phyloP scores from a whole-genome alignment of 2,797 vertebrate species.

The Mus minutoides region DNA sequence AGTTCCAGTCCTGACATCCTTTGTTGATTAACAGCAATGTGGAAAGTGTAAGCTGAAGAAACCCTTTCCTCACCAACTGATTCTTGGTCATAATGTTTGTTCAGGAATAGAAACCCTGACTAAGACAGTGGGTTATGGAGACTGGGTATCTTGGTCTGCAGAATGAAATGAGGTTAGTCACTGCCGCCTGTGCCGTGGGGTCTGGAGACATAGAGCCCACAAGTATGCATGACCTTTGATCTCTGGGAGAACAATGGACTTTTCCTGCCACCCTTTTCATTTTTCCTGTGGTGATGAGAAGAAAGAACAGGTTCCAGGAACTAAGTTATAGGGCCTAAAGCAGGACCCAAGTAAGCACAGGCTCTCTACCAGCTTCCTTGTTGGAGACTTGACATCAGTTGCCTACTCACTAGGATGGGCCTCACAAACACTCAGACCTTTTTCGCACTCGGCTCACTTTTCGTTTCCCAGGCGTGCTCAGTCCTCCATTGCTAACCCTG shows the following conservation, averaged over 20 bases:
- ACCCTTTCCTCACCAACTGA: no score
- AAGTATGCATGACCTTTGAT: conserved; percentile 18
- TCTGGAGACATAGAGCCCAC: conserved; percentile 28
- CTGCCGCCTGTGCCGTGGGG: background rate
- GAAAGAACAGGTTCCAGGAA: background rate
- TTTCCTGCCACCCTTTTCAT: conserved; percentile 29
- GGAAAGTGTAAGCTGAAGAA: no score
- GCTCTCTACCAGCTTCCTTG: background rate
- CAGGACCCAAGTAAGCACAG: background rate
- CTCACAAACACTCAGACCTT: background rate
- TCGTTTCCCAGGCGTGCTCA: background rate
- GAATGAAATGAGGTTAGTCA: background rate
- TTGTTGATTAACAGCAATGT: no score
- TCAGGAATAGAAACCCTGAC: no score
- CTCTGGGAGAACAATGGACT: background rate
- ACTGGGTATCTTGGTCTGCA: background rate
- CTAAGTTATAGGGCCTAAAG: background rate
- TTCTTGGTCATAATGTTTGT: no score
- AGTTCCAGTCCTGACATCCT: no score
- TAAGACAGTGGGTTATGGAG: conserved; percentile 18
- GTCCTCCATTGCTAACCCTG: background rate
- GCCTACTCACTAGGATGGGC: background rate
- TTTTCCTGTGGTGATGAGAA: background rate
- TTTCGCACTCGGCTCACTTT: fast-evolving
- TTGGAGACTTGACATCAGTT: background rate